Evolutionary conservation across 2,113 vertebrate genomes (phyloP).

Genomic region (Euleptes europaea): DNA sequence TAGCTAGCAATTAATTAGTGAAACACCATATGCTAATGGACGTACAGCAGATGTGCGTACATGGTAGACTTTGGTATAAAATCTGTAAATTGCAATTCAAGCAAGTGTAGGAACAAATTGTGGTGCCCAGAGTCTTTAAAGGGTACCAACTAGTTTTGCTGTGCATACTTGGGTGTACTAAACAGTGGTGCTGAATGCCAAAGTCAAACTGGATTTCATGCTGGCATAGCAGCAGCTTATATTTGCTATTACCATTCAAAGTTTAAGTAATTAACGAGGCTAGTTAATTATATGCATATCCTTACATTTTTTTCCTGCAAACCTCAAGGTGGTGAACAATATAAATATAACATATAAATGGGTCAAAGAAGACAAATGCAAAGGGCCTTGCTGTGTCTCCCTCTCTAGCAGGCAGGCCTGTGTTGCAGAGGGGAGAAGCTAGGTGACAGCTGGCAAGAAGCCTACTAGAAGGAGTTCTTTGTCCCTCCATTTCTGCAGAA

Average conservation of each 20-base stretch:
- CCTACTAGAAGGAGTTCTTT: no score
- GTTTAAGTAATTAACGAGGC: no score
- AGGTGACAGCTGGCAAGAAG: no score
- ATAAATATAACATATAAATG: background rate
- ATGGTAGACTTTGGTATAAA: constrained; percentile 37
- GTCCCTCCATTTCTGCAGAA: no score
- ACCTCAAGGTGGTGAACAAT: background rate
- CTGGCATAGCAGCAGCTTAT: background rate
- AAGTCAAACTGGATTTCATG: background rate
- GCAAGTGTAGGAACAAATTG: constrained; percentile 37
- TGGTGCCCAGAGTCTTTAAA: constrained; percentile 30
- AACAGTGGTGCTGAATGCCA: background rate
- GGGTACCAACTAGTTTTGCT: constrained; percentile 29
- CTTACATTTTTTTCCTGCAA: background rate
- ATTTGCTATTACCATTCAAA: background rate
- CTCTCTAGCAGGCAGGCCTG: background rate
- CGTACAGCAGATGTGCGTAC: constrained; percentile 57
- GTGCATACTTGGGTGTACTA: constrained; percentile 2
- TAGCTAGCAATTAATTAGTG: constrained; percentile 67
- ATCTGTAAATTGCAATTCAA: constrained; percentile 50
- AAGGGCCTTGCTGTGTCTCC: background rate
- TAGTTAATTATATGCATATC: background rate
- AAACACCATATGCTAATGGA: constrained; percentile 63
- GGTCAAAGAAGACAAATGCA: background rate
- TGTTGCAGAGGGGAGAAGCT: no score